phyloP scores from a whole-genome alignment of 2,113 vertebrate species.

The Halichoeres trimaculatus region DNA sequence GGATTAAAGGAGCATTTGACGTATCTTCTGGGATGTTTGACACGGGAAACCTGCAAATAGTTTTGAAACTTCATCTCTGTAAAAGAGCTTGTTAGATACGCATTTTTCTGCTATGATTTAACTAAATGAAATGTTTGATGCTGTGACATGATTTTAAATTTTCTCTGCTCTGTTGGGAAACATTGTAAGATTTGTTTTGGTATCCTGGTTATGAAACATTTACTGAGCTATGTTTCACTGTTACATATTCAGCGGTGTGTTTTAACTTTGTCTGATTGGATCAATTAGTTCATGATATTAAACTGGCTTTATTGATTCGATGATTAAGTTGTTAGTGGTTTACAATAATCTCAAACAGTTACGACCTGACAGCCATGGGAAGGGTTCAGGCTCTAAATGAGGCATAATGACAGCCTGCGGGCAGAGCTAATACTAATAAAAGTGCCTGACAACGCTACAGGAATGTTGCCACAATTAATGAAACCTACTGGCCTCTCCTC shows the following conservation, averaged over 20 bases:
- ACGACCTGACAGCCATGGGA: constrained; percentile 76
- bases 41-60: constrained; percentile 39
- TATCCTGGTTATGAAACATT: not conserved
- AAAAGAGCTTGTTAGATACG: constrained; percentile 1
- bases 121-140: not conserved
- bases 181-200: not conserved
- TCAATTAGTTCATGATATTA: constrained; percentile 43
- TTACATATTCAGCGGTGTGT: constrained; percentile 4
- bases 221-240: not conserved
- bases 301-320: constrained; percentile 53
- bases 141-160: not conserved
- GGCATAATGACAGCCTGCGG: constrained; percentile 76
- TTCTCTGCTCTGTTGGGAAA: not conserved
- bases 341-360: constrained; percentile 51
- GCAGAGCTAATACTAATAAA: constrained; percentile 78
- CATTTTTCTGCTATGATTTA: not conserved
- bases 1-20: constrained; percentile 63
- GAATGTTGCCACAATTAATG: constrained; percentile 82
- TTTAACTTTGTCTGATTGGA: constrained; percentile 32
- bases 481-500: constrained; percentile 83
- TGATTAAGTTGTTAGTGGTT: constrained; percentile 51
- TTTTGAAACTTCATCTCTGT: constrained; percentile 25
- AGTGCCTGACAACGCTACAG: constrained; percentile 79
- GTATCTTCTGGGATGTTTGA: constrained; percentile 62
- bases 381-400: constrained; percentile 59